A percentile compares a stretch with the other conserved stretches of the same genome.
These are phyloP conservation scores for Crotalus helleri DNA, from an alignment of 2,113 vertebrate genomes.

Conservation along the genomic window DNA sequence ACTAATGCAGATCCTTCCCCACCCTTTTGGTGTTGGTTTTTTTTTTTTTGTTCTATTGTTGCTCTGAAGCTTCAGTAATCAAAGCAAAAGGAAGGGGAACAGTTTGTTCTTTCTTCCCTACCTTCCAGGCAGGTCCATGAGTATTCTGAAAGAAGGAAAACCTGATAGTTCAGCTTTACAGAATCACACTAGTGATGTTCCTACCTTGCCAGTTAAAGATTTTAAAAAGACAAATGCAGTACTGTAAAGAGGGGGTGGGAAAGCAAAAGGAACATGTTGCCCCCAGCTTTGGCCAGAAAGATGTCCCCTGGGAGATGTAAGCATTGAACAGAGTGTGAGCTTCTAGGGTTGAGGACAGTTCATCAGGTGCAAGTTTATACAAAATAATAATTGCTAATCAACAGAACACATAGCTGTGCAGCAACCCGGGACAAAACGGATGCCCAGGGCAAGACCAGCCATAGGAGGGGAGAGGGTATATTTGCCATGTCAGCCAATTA, in stretches of 20 bases:
- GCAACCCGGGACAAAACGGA: not conserved
- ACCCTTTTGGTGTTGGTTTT: too few species aligned
- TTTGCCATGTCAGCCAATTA: not conserved
- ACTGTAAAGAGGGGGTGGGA: not conserved
- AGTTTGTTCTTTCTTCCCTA: not conserved
- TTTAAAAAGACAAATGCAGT: not conserved
- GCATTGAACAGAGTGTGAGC: not conserved
- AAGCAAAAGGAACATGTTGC: not conserved
- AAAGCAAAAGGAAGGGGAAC: not conserved
- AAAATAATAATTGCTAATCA: not conserved
- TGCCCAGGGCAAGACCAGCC: not conserved
- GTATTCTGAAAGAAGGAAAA: not conserved
- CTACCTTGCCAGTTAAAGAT: not conserved
- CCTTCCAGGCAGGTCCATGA: not conserved
- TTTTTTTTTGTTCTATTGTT: not conserved
- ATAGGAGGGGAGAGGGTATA: not conserved
- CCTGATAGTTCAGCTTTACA: not conserved
- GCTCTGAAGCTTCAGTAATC: not conserved
- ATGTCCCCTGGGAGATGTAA: not conserved
- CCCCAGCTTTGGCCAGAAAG: not conserved
- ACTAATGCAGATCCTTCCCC: not conserved
- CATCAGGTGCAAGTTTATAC: not conserved
- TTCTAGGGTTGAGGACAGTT: not conserved
- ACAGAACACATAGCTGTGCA: not conserved
- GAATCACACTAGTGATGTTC: not conserved